Conservation (phyloP, 2,888 invertebrate species). For the Eupithecia insigniata region DNA sequence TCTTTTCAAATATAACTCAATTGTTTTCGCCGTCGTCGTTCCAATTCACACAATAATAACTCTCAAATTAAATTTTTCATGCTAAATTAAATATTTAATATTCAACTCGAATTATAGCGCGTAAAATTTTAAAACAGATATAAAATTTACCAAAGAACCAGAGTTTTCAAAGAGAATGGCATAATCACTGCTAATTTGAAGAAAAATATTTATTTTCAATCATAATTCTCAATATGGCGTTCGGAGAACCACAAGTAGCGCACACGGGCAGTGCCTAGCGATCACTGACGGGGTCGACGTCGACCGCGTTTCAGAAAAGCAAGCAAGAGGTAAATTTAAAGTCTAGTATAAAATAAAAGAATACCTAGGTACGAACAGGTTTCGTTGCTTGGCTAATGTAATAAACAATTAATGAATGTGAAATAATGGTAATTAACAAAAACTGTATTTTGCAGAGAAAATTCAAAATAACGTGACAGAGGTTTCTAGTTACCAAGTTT, state of each 20-base stretch:
- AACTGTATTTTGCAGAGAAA: slow-evolving; percentile 2
- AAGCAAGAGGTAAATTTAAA: slow-evolving; percentile 23
- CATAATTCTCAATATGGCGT: slow-evolving; percentile 26
- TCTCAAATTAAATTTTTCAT: slow-evolving; percentile 34
- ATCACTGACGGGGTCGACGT: slow-evolving; percentile 19
- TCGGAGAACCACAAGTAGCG: slow-evolving; percentile 9
- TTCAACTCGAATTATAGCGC: neutral
- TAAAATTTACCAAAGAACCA: neutral
- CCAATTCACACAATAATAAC: slow-evolving; percentile 29
- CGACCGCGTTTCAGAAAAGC: slow-evolving; percentile 23
- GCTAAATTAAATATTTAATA: slow-evolving; percentile 25
- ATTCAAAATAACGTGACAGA: neutral
- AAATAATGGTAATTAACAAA: slow-evolving; percentile 24
- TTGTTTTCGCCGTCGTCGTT: slow-evolving; percentile 32
- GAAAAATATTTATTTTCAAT: slow-evolving; percentile 1
- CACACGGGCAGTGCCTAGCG: slow-evolving; percentile 18
- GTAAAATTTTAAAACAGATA: neutral
- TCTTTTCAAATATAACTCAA: slow-evolving; percentile 22
- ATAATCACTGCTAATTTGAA: slow-evolving; percentile 5
- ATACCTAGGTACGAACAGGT: slow-evolving; percentile 22
- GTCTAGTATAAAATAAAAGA: slow-evolving; percentile 30
- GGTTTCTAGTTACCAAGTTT: neutral
- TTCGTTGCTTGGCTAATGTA: slow-evolving; percentile 28
- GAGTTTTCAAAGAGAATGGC: neutral
- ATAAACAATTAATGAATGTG: slow-evolving; percentile 24